A percentile compares a stretch with the other conserved stretches of the same genome.
These are phyloP conservation scores for Nasonia longicornis DNA, from an alignment of 1,140 invertebrate genomes.

Conservation along the genomic window DNA sequence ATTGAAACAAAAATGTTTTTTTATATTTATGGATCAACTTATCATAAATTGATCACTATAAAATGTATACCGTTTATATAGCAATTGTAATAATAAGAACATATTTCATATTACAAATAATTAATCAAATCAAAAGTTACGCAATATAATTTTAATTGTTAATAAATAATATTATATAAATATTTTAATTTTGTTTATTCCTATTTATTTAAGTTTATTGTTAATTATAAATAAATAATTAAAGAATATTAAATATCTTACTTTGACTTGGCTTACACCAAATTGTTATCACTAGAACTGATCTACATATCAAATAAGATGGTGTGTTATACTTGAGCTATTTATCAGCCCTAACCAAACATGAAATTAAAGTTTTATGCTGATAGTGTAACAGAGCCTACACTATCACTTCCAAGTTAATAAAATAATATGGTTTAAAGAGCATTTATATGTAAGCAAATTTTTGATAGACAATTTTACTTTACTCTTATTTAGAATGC, in stretches of 20 bases:
- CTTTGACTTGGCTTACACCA: background rate
- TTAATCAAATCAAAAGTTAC: background rate
- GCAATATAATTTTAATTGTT: background rate
- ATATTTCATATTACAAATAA: background rate
- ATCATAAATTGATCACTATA: background rate
- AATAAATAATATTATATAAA: background rate
- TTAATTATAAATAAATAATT: background rate
- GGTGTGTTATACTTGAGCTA: background rate
- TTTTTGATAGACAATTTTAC: background rate
- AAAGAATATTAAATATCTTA: background rate
- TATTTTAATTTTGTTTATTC: background rate
- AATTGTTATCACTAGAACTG: background rate
- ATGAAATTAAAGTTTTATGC: background rate
- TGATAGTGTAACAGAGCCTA: background rate
- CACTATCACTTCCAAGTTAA: constrained; percentile 4
- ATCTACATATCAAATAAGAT: background rate
- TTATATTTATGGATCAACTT: background rate
- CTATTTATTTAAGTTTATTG: background rate
- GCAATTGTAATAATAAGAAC: background rate
- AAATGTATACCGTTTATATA: background rate
- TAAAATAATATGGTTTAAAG: background rate
- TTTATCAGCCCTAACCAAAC: constrained; percentile 25
- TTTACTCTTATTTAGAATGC: background rate
- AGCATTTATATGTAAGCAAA: background rate
- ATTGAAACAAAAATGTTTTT: background rate